These are phyloP conservation scores for Nineta flava DNA, from an alignment of 2,888 invertebrate species.

Conservation along the genomic window DNA sequence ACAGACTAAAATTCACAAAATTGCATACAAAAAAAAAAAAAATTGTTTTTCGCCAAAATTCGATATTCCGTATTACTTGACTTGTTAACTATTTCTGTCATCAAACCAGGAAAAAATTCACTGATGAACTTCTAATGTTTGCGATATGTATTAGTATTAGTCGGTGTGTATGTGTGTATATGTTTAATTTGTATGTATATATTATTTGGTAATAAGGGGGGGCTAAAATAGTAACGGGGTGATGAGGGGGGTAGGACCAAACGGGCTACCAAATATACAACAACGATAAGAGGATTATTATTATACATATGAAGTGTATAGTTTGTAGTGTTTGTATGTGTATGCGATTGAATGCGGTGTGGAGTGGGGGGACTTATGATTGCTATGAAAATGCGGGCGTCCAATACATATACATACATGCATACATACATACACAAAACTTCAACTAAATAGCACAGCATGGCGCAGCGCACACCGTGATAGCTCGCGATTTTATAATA, in stretches of 20 bases:
- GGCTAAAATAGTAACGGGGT: neutral
- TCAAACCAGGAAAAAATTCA: neutral
- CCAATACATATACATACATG: too few relatives aligned
- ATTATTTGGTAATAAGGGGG: neutral
- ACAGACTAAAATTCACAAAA: neutral
- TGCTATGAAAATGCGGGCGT: constrained; percentile 1
- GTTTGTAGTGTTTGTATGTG: too few relatives aligned
- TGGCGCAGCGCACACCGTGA: too few relatives aligned
- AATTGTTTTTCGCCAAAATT: neutral
- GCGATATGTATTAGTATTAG: neutral
- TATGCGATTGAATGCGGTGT: too few relatives aligned
- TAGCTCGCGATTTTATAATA: too few relatives aligned
- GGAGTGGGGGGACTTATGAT: neutral
- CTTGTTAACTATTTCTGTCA: neutral
- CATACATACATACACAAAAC: too few relatives aligned
- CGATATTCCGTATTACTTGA: neutral
- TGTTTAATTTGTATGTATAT: too few relatives aligned
- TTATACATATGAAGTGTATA: too few relatives aligned
- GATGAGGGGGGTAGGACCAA: neutral
- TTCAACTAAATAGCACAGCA: too few relatives aligned
- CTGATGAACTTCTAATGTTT: neutral
- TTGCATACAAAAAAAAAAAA: neutral
- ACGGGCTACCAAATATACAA: neutral
- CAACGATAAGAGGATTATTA: neutral
- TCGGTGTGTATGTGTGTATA: too few relatives aligned